These are phyloP conservation scores for Toxotes chatareus DNA, from an alignment of 2,113 vertebrate species.

Conservation along the genomic window DNA sequence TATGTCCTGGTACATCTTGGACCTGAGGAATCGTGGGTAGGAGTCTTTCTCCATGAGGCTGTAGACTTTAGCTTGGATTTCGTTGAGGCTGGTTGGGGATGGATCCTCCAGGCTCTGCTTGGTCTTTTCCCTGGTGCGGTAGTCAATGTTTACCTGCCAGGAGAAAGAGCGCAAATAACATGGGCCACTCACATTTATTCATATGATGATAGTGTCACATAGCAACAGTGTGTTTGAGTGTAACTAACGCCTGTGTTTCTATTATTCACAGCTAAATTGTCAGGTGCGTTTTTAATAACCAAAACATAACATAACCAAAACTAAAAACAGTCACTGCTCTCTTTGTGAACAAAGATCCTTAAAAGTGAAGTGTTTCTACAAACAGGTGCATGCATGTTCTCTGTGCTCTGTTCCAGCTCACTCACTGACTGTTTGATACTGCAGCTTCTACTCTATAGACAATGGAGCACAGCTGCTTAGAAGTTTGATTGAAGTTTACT, in stretches of 20 bases:
- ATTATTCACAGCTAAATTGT: background rate
- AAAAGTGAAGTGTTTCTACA: background rate
- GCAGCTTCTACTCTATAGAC: no score
- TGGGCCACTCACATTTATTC: background rate
- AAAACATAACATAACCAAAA: no score
- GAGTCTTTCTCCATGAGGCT: slow-evolving; percentile 99
- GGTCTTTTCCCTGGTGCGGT: slow-evolving; percentile 92
- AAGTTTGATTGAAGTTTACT: no score
- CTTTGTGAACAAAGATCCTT: background rate
- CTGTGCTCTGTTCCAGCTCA: no score
- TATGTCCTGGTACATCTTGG: slow-evolving; percentile 96
- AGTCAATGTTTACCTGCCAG: slow-evolving; percentile 95
- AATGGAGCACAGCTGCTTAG: no score
- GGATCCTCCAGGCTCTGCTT: slow-evolving; percentile 93
- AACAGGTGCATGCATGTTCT: no score
- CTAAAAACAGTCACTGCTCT: no score
- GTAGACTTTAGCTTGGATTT: slow-evolving; percentile 93
- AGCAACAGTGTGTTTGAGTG: background rate
- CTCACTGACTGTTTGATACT: no score
- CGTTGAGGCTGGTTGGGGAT: slow-evolving; percentile 90
- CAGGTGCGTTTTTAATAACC: background rate
- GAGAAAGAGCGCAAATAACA: slow-evolving; percentile 50
- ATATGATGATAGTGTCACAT: background rate
- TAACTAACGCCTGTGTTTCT: background rate
- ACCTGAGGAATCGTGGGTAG: slow-evolving; percentile 96